Conservation (phyloP, 2,888 invertebrate genomes). For the Drosophila sordidula region DNA sequence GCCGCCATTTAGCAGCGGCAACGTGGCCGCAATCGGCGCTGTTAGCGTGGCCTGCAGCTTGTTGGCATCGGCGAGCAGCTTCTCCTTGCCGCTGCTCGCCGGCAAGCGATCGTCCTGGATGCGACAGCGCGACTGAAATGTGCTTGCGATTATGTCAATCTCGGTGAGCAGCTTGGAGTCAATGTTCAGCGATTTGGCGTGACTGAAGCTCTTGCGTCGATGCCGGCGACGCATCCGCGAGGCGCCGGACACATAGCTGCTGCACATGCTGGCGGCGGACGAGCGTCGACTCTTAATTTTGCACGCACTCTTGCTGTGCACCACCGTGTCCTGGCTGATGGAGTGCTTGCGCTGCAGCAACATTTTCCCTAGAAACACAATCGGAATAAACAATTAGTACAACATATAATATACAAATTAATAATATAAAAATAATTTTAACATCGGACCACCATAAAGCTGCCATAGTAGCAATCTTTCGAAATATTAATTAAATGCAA, state of each 20-base stretch:
- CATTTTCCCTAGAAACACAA: constrained; percentile 58
- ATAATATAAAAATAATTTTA: too few species aligned
- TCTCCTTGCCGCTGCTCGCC: constrained; percentile 79
- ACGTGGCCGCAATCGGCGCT: constrained; percentile 42
- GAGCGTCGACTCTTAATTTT: constrained; percentile 84
- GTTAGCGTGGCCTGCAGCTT: constrained; percentile 70
- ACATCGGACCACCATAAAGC: too few species aligned
- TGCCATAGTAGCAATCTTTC: too few species aligned
- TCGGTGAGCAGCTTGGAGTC: constrained; percentile 86
- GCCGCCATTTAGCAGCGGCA: constrained; percentile 45
- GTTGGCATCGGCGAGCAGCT: constrained; percentile 86
- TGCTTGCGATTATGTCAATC: constrained; percentile 87
- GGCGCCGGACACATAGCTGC: constrained; percentile 83
- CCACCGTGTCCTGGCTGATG: constrained; percentile 44
- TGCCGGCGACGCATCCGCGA: constrained; percentile 82
- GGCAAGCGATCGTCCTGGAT: constrained; percentile 82
- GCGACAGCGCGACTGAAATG: constrained; percentile 86
- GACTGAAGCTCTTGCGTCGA: constrained; percentile 81
- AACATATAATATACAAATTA: neutral
- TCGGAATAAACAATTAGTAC: neutral
- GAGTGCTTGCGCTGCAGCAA: constrained; percentile 76
- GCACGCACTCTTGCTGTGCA: constrained; percentile 67
- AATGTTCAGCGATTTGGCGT: constrained; percentile 73
- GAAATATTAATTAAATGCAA: too few species aligned
- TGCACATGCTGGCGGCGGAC: constrained; percentile 84